Percentiles rank a stretch among this genome's conserved stretches.
Conservation (phyloP, 2,113 vertebrate species). For the Octodon degus region DNA sequence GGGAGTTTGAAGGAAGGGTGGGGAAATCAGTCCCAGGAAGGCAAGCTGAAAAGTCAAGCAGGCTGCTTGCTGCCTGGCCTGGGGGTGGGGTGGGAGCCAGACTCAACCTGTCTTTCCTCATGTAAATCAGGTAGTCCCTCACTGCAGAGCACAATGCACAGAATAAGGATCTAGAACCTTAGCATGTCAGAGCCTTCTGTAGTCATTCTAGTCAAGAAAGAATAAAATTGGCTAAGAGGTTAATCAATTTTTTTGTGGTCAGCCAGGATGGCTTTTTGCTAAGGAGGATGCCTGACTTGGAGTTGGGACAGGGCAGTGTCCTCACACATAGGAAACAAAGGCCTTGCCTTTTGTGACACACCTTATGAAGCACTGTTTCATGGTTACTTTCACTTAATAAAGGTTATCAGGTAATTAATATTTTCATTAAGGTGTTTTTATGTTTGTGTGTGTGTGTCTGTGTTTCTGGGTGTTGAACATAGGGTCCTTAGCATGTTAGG, state of each 20-base stretch:
- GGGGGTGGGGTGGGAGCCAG: not conserved
- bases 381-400: slow-evolving; percentile 69
- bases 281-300: not conserved
- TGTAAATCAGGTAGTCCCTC: not conserved
- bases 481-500: not conserved
- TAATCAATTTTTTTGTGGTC: not conserved
- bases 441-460: slow-evolving; percentile 1
- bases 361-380: slow-evolving; percentile 51
- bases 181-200: not conserved
- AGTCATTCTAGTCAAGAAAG: not conserved
- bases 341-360: not conserved
- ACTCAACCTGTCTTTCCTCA: not conserved
- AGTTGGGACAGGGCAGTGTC: rapidly evolving
- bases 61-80: not conserved
- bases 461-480: not conserved
- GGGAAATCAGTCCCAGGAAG: not conserved
- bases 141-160: not conserved
- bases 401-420: slow-evolving; percentile 63
- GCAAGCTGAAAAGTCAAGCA: not conserved
- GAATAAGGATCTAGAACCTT: not conserved
- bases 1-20: not conserved
- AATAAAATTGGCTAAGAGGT: not conserved
- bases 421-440: slow-evolving; percentile 46
- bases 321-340: not conserved
- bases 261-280: not conserved